A percentile compares a stretch with the other conserved stretches of the same genome.
These are phyloP conservation scores for Heteractis magnifica DNA, from an alignment of 92 coral and sea anemone genomes.

Conservation along the genomic window DNA sequence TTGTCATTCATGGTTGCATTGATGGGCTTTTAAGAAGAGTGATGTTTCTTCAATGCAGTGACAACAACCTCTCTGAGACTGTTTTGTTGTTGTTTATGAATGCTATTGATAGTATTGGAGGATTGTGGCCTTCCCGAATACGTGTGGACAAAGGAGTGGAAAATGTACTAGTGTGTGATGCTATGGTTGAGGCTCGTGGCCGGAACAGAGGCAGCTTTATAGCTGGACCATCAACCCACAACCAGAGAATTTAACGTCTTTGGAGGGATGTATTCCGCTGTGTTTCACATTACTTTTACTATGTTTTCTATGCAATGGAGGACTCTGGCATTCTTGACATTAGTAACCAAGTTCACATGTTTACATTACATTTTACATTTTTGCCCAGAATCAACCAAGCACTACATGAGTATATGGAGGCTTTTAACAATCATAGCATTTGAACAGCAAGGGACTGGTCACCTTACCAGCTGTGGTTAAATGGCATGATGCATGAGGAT, in stretches of 20 bases:
- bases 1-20: slow-evolving; percentile 50
- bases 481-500: slow-evolving; percentile 64
- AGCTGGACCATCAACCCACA: slow-evolving; percentile 63
- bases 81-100: slow-evolving; percentile 37
- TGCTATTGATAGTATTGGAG: slow-evolving; percentile 33
- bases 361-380: slow-evolving; percentile 48
- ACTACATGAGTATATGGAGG: slow-evolving; percentile 22
- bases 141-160: slow-evolving; percentile 54
- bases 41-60: slow-evolving; percentile 35
- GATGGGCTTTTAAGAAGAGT: slow-evolving; percentile 52
- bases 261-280: slow-evolving; percentile 69
- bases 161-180: too few species aligned
- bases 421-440: slow-evolving; percentile 57
- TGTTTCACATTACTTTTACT: slow-evolving; percentile 55
- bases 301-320: slow-evolving; percentile 59
- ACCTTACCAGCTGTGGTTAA: slow-evolving; percentile 70
- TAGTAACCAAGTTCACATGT: slow-evolving; percentile 50
- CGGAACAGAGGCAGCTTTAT: slow-evolving; percentile 59
- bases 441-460: slow-evolving; percentile 67
- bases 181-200: slow-evolving; percentile 65
- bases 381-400: slow-evolving; percentile 15
- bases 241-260: slow-evolving; percentile 60
- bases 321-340: slow-evolving; percentile 44
- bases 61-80: slow-evolving; percentile 40
- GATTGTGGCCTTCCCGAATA: slow-evolving; percentile 56